Conservation (phyloP, 2,797 vertebrate genomes). For the Ptychadena robeensis region DNA sequence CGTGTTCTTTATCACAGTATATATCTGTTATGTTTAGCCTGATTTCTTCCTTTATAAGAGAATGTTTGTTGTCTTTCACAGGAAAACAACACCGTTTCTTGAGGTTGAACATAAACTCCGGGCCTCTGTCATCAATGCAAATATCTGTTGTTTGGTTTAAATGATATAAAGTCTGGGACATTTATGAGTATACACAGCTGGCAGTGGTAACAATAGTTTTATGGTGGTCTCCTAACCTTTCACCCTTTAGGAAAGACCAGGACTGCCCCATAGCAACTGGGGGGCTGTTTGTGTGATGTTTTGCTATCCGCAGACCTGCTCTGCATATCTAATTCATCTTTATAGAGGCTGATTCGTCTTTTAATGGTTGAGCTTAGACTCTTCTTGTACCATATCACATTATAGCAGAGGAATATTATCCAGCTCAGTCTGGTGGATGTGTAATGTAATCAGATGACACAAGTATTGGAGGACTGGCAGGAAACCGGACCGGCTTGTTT, state of each 20-base stretch:
- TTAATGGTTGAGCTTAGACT: background rate
- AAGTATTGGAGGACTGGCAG: slow-evolving; percentile 36
- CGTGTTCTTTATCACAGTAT: no score
- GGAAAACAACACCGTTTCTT: background rate
- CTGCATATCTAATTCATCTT: slow-evolving; percentile 1
- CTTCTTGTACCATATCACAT: background rate
- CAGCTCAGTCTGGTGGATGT: background rate
- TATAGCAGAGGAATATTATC: slow-evolving; percentile 12
- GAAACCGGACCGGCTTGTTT: slow-evolving; percentile 10
- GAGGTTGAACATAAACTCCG: background rate
- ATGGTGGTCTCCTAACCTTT: slow-evolving; percentile 42
- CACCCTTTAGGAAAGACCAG: background rate
- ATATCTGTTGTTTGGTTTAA: slow-evolving; percentile 13
- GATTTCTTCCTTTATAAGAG: background rate
- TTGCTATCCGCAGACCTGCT: background rate
- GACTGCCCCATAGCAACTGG: slow-evolving; percentile 3
- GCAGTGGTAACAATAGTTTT: slow-evolving; percentile 11
- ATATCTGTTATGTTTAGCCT: background rate
- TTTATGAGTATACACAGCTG: slow-evolving; percentile 32
- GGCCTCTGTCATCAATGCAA: background rate
- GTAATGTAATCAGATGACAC: slow-evolving; percentile 19
- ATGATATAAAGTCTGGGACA: slow-evolving; percentile 8
- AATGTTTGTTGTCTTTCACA: background rate
- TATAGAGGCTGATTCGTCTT: slow-evolving; percentile 5
- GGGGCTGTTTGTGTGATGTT: background rate